These are phyloP conservation scores for Platichthys stellatus DNA, from an alignment of 2,113 vertebrate genomes.

Conservation along the genomic window DNA sequence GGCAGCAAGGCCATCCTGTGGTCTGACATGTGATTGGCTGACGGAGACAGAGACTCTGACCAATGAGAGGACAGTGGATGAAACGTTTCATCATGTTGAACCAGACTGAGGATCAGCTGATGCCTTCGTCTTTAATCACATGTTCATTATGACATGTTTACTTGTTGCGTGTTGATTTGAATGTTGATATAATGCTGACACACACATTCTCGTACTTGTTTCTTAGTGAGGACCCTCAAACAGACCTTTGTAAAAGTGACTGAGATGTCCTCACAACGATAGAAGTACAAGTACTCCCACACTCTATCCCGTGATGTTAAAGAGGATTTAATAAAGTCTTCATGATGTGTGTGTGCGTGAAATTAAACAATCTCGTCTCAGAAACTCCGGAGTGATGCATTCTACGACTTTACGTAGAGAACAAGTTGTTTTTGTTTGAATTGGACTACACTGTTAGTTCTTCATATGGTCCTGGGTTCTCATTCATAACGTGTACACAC, in stretches of 20 bases:
- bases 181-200: background rate
- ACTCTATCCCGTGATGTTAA: background rate
- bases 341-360: background rate
- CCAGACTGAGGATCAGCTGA: background rate
- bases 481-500: no score
- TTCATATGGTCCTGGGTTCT: no score
- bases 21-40: constrained; percentile 88
- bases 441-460: no score
- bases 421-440: no score
- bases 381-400: no score
- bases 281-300: background rate
- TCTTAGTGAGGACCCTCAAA: no score
- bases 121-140: background rate
- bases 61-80: background rate
- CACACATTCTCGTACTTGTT: background rate
- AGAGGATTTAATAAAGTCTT: background rate
- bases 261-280: background rate
- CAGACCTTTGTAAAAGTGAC: no score
- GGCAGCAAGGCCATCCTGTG: constrained; percentile 93
- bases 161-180: background rate
- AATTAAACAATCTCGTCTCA: no score
- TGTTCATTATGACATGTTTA: background rate
- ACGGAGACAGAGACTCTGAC: constrained; percentile 6
- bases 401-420: no score
- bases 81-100: background rate